Evolutionary conservation across 2,888 invertebrate genomes (phyloP).

Genomic region (Nomada fabriciana): DNA sequence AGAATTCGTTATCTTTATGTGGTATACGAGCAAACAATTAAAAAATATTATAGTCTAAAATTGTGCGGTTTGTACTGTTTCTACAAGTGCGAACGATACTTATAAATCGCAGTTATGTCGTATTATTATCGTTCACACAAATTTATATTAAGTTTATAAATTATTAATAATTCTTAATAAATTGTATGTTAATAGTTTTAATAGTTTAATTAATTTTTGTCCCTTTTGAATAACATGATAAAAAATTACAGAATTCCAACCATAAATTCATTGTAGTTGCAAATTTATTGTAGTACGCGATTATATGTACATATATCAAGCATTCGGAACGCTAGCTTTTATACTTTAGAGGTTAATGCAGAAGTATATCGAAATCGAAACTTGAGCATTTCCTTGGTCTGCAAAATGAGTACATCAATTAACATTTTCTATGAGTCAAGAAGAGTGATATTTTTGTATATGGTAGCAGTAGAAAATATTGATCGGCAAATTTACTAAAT

Average conservation of each 20-base stretch:
- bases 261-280: background rate
- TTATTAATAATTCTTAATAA: slow-evolving; percentile 18
- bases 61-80: background rate
- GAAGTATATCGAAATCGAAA: slow-evolving; percentile 56
- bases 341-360: slow-evolving; percentile 64
- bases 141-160: slow-evolving; percentile 13
- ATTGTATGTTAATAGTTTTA: background rate
- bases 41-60: background rate
- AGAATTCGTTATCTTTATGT: slow-evolving; percentile 19
- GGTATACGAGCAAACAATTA: background rate
- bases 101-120: background rate
- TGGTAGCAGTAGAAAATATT: slow-evolving; percentile 33
- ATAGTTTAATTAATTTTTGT: background rate
- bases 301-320: slow-evolving; percentile 20
- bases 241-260: background rate
- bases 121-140: slow-evolving; percentile 36
- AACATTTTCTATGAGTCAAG: slow-evolving; percentile 5
- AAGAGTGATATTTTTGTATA: slow-evolving; percentile 10
- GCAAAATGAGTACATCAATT: slow-evolving; percentile 20
- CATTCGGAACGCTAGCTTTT: slow-evolving; percentile 37
- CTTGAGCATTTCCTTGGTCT: slow-evolving; percentile 14
- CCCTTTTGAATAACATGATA: background rate
- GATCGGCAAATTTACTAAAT: slow-evolving; percentile 51
- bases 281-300: slow-evolving; percentile 22
- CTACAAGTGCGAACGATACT: background rate